Evolutionary conservation across 2,797 vertebrate genomes (phyloP).

Genomic region (Enteromius paludinosus): DNA sequence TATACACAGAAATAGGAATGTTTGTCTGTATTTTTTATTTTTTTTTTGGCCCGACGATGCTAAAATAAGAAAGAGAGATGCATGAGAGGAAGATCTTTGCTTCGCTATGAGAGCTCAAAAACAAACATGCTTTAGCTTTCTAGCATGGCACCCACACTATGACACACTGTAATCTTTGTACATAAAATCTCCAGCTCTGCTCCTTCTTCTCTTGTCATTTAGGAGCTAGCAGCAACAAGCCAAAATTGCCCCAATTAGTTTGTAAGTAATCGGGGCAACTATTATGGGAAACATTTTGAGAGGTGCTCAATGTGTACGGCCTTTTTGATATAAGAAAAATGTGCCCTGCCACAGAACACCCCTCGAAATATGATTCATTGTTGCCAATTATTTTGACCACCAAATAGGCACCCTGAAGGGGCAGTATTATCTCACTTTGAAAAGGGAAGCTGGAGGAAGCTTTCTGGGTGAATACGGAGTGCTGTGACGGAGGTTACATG

Average conservation of each 20-base stretch:
- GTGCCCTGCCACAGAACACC: constrained; percentile 32
- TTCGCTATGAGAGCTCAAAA: not conserved
- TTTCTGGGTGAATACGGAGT: constrained; percentile 16
- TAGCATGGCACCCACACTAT: not conserved
- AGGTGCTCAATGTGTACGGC: constrained; percentile 6
- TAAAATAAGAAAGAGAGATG: not conserved
- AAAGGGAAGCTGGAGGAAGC: constrained; percentile 22
- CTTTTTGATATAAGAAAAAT: constrained; percentile 39
- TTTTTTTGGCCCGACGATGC: not conserved
- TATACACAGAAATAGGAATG: not conserved
- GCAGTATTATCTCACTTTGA: constrained; percentile 60
- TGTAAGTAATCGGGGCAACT: constrained; percentile 30
- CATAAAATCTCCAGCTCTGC: not conserved
- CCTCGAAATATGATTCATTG: constrained; percentile 37
- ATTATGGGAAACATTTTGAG: constrained; percentile 26
- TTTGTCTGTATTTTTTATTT: not conserved
- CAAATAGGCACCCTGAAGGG: constrained; percentile 54
- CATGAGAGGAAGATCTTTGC: not conserved
- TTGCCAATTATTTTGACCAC: constrained; percentile 43
- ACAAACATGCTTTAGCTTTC: not conserved
- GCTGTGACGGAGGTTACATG: constrained; percentile 37
- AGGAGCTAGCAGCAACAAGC: constrained; percentile 52
- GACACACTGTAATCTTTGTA: constrained; percentile 17
- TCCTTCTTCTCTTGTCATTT: constrained; percentile 22
- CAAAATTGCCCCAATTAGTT: constrained; percentile 41